Base-by-base conservation (phyloP, 23 tunicate species). In the Trididemnum nubilum region DNA sequence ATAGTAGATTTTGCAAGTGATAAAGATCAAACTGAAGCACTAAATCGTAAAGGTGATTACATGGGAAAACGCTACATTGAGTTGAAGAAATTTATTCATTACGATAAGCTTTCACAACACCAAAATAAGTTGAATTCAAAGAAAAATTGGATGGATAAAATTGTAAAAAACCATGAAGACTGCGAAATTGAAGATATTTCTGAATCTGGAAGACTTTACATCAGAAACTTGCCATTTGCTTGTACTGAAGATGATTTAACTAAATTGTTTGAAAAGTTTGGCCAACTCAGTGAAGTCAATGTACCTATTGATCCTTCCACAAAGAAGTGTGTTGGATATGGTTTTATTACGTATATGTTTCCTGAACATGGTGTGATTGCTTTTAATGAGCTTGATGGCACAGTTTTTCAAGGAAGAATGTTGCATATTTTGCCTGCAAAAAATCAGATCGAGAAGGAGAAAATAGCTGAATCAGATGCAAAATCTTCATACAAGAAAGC, bases 401-500 rank as follows among this genome's bases (percentile, higher is more conserved):
- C 94, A 35, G 82, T 52, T 7, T 96, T 96, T 81, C 94, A 88
- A 82, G 99, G 99, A 1, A 58, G 99, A 37, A 83, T 87, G 89
- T 3, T 96, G 1, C 99, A 96, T 58, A 80, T 96, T 24, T 77
- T 88, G 2, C 94, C 94, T 22, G 90, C 90, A 19, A 91, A 91
- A 84, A 38, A n/a, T 29, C 26, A 77, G 25, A 32, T 22, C 33
- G 57, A 78, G 9, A 52, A 52, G 1, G 7, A 36, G 2, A 33
- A 70, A 1, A 25, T 7, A 4, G 52, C 15, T 2, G 57, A 82
- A 23, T 2, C 35, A 34, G 78, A 83, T 37, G 69, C 58, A 25
- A 39, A 36, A 33, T 81, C 84, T 2, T 87, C 92, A 4, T 92
- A 23, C 65, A 87, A 87, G 31, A 82, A 81, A 50, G 58, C 82